Evolutionary conservation across 2,888 invertebrate species (phyloP), one percentile per base, ranked within the genome.

Genomic region (Nysson spinosus): DNA sequence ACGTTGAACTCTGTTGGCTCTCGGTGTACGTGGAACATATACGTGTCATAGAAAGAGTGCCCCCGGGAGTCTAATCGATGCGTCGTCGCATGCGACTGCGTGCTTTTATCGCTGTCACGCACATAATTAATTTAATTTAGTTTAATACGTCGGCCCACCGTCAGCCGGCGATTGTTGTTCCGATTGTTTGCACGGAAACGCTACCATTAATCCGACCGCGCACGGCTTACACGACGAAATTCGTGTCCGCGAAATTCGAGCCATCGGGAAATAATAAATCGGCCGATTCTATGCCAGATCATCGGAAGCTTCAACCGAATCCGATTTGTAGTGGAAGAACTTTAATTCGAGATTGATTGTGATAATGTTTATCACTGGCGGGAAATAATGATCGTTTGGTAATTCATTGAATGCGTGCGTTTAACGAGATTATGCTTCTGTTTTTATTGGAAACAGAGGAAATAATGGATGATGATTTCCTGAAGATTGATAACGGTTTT

Each of bases 121-220:
- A 85, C 84, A 83, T 87, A 85, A 87, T 87, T 87, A 86, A 87
- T 87, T 86, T 85, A 87, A 87, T 87, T 87, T 85, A 83, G 83
- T 84, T 84, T 85, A 85, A 85, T 85, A 85, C 81, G 76, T 72
- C 78, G 77, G 62, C 62, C 70, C 75, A 71, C 76, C 72, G 77
- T 75, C 75, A 77, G 77, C 64, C 73, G 75, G 74, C 82, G 84
- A 84, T 84, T 78, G 78, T 77, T 69, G 72, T 73, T 77, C 79
- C 80, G 84, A 85, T 84, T 84, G 79, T 83, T 83, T 78, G 84
- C 84, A 84, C 83, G 84, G 80, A 83, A 84, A 81, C 84, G 75
- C 69, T 72, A 72, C 58, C 77, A 73, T 81, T 79, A 78, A 69
- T 67, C 54, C 54, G 52, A 22, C 63, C 50, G 47, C 43, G 62